A percentile compares a stretch with the other conserved stretches of the same genome.
These are phyloP conservation scores for Thelaira solivaga DNA, from an alignment of 2,888 invertebrate genomes.

Conservation along the genomic window DNA sequence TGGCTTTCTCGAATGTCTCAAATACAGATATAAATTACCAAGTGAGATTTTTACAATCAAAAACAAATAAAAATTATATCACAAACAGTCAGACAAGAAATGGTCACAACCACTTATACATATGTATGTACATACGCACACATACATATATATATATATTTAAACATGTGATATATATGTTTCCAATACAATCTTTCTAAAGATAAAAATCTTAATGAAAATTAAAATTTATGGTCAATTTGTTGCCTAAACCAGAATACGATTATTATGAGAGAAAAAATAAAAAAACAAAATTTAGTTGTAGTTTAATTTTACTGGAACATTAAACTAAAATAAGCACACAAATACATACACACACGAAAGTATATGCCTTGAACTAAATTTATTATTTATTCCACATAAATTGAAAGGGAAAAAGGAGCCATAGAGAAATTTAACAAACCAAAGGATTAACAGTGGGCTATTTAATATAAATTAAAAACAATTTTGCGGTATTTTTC, in stretches of 20 bases:
- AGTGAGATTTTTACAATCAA: slow-evolving; percentile 54
- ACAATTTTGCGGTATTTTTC: slow-evolving; percentile 35
- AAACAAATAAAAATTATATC: slow-evolving; percentile 62
- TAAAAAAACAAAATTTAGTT: slow-evolving; percentile 33
- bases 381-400: slow-evolving; percentile 57
- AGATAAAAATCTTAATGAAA: slow-evolving; percentile 61
- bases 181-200: slow-evolving; percentile 25
- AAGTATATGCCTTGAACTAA: slow-evolving; percentile 20
- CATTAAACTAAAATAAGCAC: not conserved
- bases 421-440: not conserved
- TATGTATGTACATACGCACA: no score
- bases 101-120: no score
- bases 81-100: no score
- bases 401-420: not conserved
- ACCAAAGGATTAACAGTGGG: slow-evolving; percentile 53
- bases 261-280: slow-evolving; percentile 52
- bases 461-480: slow-evolving; percentile 25
- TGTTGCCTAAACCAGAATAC: slow-evolving; percentile 27
- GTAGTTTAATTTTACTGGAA: not conserved
- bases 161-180: no score
- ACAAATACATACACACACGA: not conserved
- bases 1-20: slow-evolving; percentile 15
- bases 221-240: slow-evolving; percentile 58
- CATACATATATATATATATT: no score
- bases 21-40: slow-evolving; percentile 15